These are phyloP conservation scores for Pimpla rufipes DNA, from an alignment of 2,888 invertebrate genomes.

Conservation along the genomic window DNA sequence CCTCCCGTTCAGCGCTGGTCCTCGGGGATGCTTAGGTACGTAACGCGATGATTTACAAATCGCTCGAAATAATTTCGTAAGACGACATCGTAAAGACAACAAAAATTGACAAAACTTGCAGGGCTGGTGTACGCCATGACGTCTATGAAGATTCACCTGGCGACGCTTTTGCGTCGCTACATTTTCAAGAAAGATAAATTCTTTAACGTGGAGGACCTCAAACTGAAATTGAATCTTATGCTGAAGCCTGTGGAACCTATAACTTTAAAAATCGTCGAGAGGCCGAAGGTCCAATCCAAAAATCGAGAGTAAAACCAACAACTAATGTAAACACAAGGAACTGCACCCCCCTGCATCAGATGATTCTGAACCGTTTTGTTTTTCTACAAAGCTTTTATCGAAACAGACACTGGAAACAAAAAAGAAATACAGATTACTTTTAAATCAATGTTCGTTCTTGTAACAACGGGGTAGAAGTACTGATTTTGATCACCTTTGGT, in stretches of 20 bases:
- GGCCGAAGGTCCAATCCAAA: neutral
- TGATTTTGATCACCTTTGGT: no score
- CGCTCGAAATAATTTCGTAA: neutral
- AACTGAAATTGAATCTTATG: slow-evolving; percentile 72
- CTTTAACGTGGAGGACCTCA: slow-evolving; percentile 65
- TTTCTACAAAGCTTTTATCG: no score
- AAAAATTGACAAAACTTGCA: slow-evolving; percentile 69
- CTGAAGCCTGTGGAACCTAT: slow-evolving; percentile 71
- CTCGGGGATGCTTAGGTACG: slow-evolving; percentile 75
- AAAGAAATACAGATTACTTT: no score
- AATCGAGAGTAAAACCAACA: no score
- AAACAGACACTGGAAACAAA: no score
- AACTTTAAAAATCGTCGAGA: slow-evolving; percentile 70
- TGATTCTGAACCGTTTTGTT: no score
- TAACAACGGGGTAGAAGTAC: no score
- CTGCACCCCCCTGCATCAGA: no score
- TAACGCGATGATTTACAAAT: neutral
- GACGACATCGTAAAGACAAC: slow-evolving; percentile 82
- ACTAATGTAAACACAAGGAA: no score
- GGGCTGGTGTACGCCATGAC: slow-evolving; percentile 85
- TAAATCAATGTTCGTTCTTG: no score
- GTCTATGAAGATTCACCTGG: slow-evolving; percentile 84
- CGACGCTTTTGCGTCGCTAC: slow-evolving; percentile 82
- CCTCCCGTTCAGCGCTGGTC: slow-evolving; percentile 76
- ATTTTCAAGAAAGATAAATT: slow-evolving; percentile 72